Evolutionary conservation across 1,140 invertebrate species (phyloP), one percentile per base, ranked within the genome.

Genomic region (Cyrtorhinus lividipennis): DNA sequence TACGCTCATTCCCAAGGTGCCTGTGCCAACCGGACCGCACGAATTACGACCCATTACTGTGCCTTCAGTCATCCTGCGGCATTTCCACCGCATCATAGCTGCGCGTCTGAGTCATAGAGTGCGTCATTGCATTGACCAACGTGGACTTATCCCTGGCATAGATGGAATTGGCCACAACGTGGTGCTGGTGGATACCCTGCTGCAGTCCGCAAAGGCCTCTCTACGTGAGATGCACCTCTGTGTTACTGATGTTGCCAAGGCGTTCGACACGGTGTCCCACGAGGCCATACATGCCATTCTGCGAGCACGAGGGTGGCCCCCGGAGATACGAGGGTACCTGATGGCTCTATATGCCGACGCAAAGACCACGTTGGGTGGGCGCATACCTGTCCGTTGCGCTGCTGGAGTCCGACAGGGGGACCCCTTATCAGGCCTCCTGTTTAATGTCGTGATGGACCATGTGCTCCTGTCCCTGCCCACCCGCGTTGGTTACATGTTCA

Each of bases 281-380:
- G 30, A 38, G 5, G 30, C 30, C 15, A 8, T 38, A 38, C 15
- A 5, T 15, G 30, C 30, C 5, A 38, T 38, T 5, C 5, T 75
- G 0, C 44, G 22, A 1, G 24, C 58, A 8, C 24, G 15, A 25
- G 38, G 15, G 67, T 23, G 15, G 22, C 48, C 5, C 8, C 15
- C 48, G 5, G 5, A 5, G 8, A 8, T 56, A 8, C 5, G 48
- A n/a, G 18, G 15, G 8, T 56, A 56, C 18, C 5, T 56, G 8
- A 10, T 5, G 8, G 20, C 5, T 5, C 30, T 38, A 38, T 38
- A 38, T 38, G 30, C 30, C 5, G 15, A 5, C 5, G 5, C 30
- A 38, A 38, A 5, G 30, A 38, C 30, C 30, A 8, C 30, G 30
- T 5, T 38, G 30, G 30, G 5, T 8, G 5, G 30, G 30, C 5